A percentile compares a stretch with the other conserved stretches of the same genome.
phyloP scores from a whole-genome alignment of 2,888 invertebrate species.

The Ormyrus nitidulus region DNA sequence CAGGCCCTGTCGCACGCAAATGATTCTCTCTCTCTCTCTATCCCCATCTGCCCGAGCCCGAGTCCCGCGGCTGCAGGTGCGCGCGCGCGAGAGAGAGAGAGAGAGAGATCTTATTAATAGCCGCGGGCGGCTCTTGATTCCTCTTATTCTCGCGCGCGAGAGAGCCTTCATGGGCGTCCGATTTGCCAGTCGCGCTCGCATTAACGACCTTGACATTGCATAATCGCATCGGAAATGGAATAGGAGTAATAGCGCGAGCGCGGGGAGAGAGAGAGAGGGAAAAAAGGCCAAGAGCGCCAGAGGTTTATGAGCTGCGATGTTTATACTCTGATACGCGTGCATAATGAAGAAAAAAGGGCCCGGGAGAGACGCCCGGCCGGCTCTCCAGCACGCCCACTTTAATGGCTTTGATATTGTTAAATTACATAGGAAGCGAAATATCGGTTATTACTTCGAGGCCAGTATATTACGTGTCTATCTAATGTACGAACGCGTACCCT shows the following conservation, averaged over 20 bases:
- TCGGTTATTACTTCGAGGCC: constrained; percentile 6
- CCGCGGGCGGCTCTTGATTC: neutral
- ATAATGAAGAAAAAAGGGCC: neutral
- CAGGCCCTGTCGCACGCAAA: constrained; percentile 9
- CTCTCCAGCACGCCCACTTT: constrained; percentile 12
- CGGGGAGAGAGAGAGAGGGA: too few relatives aligned
- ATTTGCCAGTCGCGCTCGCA: constrained; percentile 4
- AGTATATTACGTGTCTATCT: neutral
- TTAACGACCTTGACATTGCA: constrained; percentile 51
- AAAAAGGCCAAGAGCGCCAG: too few relatives aligned
- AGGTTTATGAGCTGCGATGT: neutral
- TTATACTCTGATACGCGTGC: neutral
- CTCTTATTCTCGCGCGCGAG: neutral
- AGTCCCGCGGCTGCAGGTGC: neutral
- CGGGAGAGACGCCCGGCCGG: neutral
- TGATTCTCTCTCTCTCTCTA: neutral
- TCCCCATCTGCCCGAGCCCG: too few relatives aligned
- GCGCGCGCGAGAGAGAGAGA: neutral
- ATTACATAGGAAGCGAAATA: constrained; percentile 15
- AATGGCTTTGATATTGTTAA: constrained; percentile 43
- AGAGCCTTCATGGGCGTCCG: too few relatives aligned
- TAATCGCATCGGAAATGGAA: constrained; percentile 33
- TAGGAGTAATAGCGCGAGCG: neutral
- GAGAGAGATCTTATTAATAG: constrained; percentile 17
- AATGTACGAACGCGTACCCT: neutral